Conservation (phyloP, 2,888 invertebrate species). For the Habroteleia sp. region DNA sequence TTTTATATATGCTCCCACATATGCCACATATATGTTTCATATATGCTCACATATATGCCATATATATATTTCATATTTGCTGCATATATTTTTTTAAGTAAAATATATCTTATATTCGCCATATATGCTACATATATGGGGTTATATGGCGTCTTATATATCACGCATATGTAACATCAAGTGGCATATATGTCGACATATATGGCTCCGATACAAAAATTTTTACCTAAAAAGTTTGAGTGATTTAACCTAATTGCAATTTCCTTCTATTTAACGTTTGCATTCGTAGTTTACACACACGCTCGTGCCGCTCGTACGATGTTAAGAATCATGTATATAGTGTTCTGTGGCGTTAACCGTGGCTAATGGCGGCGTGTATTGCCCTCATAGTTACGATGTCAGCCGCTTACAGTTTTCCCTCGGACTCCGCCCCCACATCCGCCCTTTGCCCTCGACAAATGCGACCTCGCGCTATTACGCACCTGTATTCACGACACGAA, state of each 20-base stretch:
- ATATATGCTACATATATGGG: no score
- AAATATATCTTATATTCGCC: no score
- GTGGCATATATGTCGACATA: no score
- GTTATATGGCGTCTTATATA: no score
- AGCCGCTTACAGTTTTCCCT: constrained; percentile 65
- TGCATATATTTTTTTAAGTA: no score
- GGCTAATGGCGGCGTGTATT: constrained; percentile 70
- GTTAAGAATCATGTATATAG: constrained; percentile 51
- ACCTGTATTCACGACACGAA: constrained; percentile 49
- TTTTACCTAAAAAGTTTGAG: no score
- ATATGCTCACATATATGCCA: no score
- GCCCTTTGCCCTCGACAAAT: constrained; percentile 61
- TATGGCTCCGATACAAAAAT: no score
- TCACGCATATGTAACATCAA: no score
- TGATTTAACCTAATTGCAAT: constrained; percentile 44
- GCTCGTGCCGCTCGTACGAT: constrained; percentile 48
- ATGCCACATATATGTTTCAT: no score
- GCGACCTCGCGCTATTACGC: constrained; percentile 59
- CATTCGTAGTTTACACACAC: constrained; percentile 28
- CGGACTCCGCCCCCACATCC: constrained; percentile 65
- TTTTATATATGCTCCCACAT: no score
- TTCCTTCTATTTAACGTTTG: constrained; percentile 41
- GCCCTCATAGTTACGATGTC: constrained; percentile 69
- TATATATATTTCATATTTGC: no score
- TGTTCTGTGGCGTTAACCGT: constrained; percentile 56